Percentiles rank a stretch among this genome's conserved stretches.
Conservation (phyloP, 2,797 vertebrate genomes). For the Buceros bicornis region DNA sequence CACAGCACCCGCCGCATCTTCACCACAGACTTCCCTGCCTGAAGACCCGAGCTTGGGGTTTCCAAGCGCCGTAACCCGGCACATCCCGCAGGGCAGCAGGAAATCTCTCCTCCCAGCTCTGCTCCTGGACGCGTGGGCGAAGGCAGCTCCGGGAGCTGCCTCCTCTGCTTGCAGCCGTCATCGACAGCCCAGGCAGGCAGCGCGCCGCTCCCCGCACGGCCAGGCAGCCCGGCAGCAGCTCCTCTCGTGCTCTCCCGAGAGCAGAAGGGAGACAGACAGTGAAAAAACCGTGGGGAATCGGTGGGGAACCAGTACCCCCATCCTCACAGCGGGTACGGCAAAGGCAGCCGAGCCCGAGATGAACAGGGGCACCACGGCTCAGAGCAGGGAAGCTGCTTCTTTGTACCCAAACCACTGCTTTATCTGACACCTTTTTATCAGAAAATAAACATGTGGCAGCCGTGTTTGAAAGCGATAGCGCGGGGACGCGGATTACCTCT, state of each 20-base stretch:
- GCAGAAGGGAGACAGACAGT: neutral
- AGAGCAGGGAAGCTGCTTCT: neutral
- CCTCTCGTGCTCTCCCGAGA: neutral
- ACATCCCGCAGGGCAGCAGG: neutral
- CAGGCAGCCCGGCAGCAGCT: neutral
- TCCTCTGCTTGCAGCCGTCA: neutral
- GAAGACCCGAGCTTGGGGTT: neutral
- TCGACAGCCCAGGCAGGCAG: accelerated
- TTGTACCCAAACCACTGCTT: neutral
- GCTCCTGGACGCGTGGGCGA: neutral
- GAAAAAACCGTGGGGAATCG: neutral
- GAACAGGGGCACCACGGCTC: neutral
- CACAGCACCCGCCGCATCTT: accelerated
- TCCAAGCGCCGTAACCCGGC: neutral
- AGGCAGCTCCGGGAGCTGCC: neutral
- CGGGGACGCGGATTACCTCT: conserved; percentile 82
- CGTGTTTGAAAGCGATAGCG: neutral
- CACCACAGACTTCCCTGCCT: neutral
- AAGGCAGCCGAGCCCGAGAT: neutral
- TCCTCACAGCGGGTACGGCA: accelerated
- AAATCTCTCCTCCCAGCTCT: neutral
- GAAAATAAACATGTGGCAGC: neutral
- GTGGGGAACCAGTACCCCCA: neutral
- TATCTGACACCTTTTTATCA: neutral
- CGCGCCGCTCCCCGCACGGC: neutral